A percentile compares a stretch with the other conserved stretches of the same genome.
Evolutionary conservation across 2,113 vertebrate genomes (phyloP).

Genomic region (Phyllopteryx taeniolatus): DNA sequence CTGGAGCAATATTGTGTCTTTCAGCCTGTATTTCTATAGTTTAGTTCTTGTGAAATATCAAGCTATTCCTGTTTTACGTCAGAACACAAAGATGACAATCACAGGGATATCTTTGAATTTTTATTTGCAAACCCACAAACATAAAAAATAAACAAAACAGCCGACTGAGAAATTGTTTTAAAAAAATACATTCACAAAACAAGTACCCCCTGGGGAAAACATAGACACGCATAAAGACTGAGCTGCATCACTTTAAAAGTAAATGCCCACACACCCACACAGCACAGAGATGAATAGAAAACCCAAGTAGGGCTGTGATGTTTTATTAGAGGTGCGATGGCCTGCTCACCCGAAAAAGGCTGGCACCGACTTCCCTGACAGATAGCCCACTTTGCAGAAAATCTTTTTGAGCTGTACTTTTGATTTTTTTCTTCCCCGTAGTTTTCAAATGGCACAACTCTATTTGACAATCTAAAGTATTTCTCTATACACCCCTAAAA

Average conservation of each 20-base stretch:
- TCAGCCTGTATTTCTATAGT: too few relatives aligned
- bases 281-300: constrained; percentile 32
- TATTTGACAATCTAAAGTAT: constrained; percentile 3
- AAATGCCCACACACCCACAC: constrained; percentile 20
- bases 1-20: too few relatives aligned
- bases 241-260: constrained; percentile 35
- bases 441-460: constrained; percentile 5
- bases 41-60: too few relatives aligned
- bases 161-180: constrained; percentile 50
- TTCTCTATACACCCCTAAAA: neutral
- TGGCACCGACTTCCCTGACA: constrained; percentile 9
- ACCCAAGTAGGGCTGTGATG: constrained; percentile 31
- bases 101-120: constrained; percentile 35
- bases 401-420: neutral
- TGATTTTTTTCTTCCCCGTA: neutral
- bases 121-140: constrained; percentile 65
- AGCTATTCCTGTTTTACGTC: neutral
- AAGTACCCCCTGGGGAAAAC: constrained; percentile 37
- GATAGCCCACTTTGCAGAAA: constrained; percentile 6
- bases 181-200: constrained; percentile 70
- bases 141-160: constrained; percentile 23
- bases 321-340: constrained; percentile 7
- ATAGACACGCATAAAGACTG: constrained; percentile 42
- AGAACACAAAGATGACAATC: neutral
- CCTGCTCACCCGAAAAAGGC: neutral